Evolutionary conservation across 2,888 invertebrate species (phyloP).

Genomic region (Cybosia mesomella): DNA sequence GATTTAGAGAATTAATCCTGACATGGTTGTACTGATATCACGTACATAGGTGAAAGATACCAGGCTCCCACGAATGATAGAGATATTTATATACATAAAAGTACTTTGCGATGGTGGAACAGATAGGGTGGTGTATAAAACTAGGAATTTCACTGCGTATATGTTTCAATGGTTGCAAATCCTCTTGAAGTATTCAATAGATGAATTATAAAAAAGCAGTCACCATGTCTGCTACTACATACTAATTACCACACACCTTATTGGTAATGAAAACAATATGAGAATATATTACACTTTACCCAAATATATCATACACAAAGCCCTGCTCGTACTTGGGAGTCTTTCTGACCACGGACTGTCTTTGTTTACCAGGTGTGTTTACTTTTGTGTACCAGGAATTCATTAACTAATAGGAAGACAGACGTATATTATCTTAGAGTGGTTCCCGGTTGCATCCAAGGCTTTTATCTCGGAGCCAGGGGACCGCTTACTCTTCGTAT

Average conservation of each 20-base stretch:
- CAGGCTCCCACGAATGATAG: constrained; percentile 12
- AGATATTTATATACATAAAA: background rate
- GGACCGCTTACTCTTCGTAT: no score
- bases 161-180: background rate
- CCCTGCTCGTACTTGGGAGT: background rate
- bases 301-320: background rate
- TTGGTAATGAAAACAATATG: background rate
- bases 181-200: background rate
- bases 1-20: background rate
- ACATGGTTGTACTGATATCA: background rate
- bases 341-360: background rate
- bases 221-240: background rate
- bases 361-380: background rate
- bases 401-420: no score
- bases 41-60: constrained; percentile 6
- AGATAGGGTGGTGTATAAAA: background rate
- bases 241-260: background rate
- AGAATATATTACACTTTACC: background rate
- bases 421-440: no score
- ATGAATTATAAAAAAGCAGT: background rate
- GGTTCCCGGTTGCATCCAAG: no score
- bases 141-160: background rate
- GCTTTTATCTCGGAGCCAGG: no score
- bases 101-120: background rate
- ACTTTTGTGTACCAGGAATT: no score